phyloP scores from a whole-genome alignment of 2,888 invertebrate species.

The Ctenicera cuprea region DNA sequence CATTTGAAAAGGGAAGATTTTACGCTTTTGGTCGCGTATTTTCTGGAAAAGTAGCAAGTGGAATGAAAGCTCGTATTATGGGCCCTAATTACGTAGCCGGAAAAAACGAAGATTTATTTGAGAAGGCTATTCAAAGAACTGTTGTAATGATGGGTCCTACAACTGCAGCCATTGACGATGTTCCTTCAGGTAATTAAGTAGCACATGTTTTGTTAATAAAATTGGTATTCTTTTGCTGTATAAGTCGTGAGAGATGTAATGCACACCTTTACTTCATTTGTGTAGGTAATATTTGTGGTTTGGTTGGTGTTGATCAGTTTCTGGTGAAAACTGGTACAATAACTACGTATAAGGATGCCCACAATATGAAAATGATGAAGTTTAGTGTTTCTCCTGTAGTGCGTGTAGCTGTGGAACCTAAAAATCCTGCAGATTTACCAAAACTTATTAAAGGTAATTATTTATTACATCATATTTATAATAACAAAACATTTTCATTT shows the following conservation, averaged over 20 bases:
- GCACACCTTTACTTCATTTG: conserved; percentile 23
- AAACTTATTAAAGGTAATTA: conserved; percentile 92
- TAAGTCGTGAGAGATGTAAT: no score
- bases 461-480: neutral
- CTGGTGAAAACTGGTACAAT: conserved; percentile 99
- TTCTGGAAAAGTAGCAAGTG: conserved; percentile 92
- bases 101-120: conserved; percentile 99
- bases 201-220: neutral
- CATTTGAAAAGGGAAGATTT: conserved; percentile 99
- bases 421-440: conserved; percentile 99
- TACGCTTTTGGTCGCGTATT: conserved; percentile 99
- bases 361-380: conserved; percentile 99
- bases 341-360: conserved; percentile 98
- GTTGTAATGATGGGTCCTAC: conserved; percentile 99
- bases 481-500: no score
- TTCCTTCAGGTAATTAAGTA: conserved; percentile 84
- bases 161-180: conserved; percentile 99
- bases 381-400: conserved; percentile 99
- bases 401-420: conserved; percentile 99
- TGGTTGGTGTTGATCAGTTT: conserved; percentile 99
- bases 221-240: no score
- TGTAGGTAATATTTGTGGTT: conserved; percentile 96
- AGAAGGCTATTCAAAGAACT: conserved; percentile 99
- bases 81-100: conserved; percentile 98
- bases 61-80: conserved; percentile 98